Conservation (phyloP, 1,140 invertebrate genomes). For the Pseudomyrmex flavicornis region DNA sequence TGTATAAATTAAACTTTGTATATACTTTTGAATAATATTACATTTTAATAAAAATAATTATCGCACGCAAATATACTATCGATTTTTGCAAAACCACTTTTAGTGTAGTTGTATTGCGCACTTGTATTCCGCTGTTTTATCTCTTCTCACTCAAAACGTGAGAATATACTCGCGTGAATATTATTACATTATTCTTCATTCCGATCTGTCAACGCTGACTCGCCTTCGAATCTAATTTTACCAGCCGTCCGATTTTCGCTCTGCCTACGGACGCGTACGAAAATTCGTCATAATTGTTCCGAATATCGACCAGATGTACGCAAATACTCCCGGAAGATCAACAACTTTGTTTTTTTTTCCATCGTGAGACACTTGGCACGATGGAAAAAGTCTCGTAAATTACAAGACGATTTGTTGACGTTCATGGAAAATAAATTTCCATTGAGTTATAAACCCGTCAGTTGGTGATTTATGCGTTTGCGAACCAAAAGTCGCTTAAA, state of each 20-base stretch:
- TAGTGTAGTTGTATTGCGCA: too few relatives aligned
- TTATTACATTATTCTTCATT: not conserved
- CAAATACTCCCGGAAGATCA: constrained; percentile 17
- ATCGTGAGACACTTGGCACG: not conserved
- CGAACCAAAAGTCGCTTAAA: not conserved
- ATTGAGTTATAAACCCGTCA: not conserved
- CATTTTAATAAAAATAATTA: too few relatives aligned
- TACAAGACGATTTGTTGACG: constrained; percentile 26
- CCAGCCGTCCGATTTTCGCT: constrained; percentile 1
- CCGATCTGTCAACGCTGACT: constrained; percentile 3
- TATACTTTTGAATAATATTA: too few relatives aligned
- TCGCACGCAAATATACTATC: too few relatives aligned
- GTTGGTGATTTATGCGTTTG: not conserved
- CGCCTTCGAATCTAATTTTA: constrained; percentile 22
- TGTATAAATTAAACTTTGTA: too few relatives aligned
- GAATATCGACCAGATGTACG: not conserved
- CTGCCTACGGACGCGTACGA: not conserved
- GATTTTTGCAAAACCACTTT: too few relatives aligned
- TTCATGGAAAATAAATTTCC: constrained; percentile 16
- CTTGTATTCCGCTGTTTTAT: not conserved
- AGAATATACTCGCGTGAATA: too few relatives aligned
- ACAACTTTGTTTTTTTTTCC: not conserved
- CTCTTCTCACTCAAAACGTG: not conserved
- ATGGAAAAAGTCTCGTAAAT: not conserved
- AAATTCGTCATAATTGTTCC: not conserved